These are phyloP conservation scores for Drosophila ochracea DNA, from an alignment of 2,888 invertebrate genomes.

Conservation along the genomic window DNA sequence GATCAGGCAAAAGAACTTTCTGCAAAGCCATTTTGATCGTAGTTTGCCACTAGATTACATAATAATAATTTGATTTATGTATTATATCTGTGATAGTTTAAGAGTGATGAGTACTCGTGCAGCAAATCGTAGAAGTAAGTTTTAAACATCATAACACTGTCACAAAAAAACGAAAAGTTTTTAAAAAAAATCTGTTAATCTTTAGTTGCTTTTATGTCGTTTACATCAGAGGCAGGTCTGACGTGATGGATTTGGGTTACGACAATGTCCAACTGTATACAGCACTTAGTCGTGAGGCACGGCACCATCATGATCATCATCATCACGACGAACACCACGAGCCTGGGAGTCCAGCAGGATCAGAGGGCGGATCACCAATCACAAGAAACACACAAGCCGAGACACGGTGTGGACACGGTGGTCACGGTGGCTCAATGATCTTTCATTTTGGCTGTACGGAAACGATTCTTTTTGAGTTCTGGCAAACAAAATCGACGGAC, in stretches of 20 bases:
- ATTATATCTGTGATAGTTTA: background rate
- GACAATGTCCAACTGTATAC: constrained; percentile 12
- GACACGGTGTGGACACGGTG: background rate
- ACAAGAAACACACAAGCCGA: background rate
- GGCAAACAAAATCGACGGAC: constrained; percentile 36
- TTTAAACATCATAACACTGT: constrained; percentile 13
- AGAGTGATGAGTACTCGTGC: background rate
- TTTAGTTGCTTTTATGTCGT: constrained; percentile 12
- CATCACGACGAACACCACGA: constrained; percentile 14
- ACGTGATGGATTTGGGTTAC: constrained; percentile 33
- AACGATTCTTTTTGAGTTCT: constrained; percentile 58
- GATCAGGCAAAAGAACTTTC: background rate
- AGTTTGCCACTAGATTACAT: background rate
- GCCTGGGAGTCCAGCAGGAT: background rate
- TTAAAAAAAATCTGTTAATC: background rate
- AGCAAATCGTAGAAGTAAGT: background rate
- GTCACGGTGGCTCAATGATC: constrained; percentile 30
- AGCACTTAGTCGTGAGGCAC: constrained; percentile 1
- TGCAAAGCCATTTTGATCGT: background rate
- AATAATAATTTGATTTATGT: background rate
- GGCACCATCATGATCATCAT: constrained; percentile 28
- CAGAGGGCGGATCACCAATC: background rate
- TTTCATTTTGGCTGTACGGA: constrained; percentile 52
- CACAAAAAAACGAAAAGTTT: constrained; percentile 12
- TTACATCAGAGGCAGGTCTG: constrained; percentile 11